phyloP scores from a whole-genome alignment of 64 coral and sea anemone species.

The Montipora cactus region DNA sequence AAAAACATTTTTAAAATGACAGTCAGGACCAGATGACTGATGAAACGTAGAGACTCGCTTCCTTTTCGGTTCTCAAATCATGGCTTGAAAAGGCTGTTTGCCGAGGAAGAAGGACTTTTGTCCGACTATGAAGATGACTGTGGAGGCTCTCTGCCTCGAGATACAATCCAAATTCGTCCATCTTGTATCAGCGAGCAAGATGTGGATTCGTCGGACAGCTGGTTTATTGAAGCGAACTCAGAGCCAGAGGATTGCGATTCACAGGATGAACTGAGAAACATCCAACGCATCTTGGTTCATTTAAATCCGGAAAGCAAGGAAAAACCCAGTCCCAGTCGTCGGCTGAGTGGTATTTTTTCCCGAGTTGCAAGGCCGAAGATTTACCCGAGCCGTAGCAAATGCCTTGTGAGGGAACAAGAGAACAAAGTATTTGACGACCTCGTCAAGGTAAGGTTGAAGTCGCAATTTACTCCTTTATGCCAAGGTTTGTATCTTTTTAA shows the following conservation, averaged over 20 bases:
- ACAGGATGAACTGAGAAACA: not conserved
- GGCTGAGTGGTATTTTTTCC: constrained; percentile 4
- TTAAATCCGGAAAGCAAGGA: not conserved
- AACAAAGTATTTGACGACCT: not conserved
- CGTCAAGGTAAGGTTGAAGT: not conserved
- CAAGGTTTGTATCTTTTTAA: too few relatives aligned
- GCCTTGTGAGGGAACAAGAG: not conserved
- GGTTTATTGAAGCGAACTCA: not conserved
- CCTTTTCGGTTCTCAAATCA: not conserved
- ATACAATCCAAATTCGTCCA: not conserved
- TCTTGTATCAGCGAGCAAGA: not conserved
- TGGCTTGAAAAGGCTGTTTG: not conserved
- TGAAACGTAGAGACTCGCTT: constrained; percentile 51
- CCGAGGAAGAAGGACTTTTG: constrained; percentile 15
- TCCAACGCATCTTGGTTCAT: not conserved
- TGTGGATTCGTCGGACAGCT: not conserved
- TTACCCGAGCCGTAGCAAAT: not conserved
- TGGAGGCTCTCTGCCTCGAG: not conserved
- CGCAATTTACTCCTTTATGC: not conserved
- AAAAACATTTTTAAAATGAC: constrained; percentile 8
- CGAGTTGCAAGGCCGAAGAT: constrained; percentile 26
- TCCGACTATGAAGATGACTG: not conserved
- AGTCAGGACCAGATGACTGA: not conserved
- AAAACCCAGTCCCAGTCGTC: not conserved
- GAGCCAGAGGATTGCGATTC: not conserved